Conservation (phyloP, 2,797 vertebrate genomes). For the Orestias chungarensis region DNA sequence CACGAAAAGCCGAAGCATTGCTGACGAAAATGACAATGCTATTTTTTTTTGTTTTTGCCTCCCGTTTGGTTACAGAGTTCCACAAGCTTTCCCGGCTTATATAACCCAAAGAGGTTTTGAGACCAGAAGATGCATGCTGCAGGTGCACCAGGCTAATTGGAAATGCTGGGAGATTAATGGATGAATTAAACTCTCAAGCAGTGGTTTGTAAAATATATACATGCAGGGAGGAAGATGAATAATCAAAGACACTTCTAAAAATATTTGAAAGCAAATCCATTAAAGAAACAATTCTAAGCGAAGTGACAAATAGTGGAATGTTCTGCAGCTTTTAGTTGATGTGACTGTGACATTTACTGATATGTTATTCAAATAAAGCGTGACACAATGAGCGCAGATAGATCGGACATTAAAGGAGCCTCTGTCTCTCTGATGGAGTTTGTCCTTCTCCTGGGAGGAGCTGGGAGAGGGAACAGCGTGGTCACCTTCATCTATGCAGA, state of each 20-base stretch:
- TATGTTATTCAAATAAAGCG: constrained; percentile 60
- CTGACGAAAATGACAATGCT: constrained; percentile 77
- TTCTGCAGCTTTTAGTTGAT: constrained; percentile 46
- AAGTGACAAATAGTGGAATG: constrained; percentile 21
- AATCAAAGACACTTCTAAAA: constrained; percentile 1
- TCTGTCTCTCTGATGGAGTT: constrained; percentile 11
- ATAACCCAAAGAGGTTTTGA: constrained; percentile 49
- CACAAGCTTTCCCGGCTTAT: constrained; percentile 63
- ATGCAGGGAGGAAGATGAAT: not conserved
- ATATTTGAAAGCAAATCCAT: constrained; percentile 13
- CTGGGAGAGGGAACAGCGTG: not conserved
- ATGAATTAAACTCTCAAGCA: constrained; percentile 12
- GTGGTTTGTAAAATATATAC: constrained; percentile 30
- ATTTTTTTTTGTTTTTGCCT: constrained; percentile 18
- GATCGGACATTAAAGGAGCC: constrained; percentile 36
- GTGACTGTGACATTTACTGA: constrained; percentile 48
- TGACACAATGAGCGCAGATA: constrained; percentile 55
- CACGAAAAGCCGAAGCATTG: constrained; percentile 58
- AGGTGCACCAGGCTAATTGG: constrained; percentile 32
- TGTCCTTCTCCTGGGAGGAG: constrained; percentile 3
- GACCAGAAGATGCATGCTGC: constrained; percentile 21
- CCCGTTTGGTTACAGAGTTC: constrained; percentile 61
- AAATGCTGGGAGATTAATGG: constrained; percentile 19
- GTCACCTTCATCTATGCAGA: constrained; percentile 6
- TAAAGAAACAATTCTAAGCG: constrained; percentile 12